Percentiles rank a stretch among this genome's conserved stretches.
Conservation (phyloP, 1,140 invertebrate species). For the Drosophila pallidifrons region DNA sequence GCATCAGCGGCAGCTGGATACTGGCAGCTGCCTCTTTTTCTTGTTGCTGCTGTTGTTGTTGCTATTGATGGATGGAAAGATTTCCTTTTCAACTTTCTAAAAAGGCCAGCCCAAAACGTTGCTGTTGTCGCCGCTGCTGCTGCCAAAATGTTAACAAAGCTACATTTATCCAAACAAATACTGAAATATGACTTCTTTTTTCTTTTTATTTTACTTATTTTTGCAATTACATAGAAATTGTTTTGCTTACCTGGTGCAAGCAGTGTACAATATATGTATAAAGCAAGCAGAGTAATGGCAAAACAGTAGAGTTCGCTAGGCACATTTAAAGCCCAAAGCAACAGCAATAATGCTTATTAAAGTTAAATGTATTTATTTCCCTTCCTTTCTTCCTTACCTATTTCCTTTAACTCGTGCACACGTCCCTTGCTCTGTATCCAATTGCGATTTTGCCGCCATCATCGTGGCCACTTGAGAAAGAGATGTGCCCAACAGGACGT, state of each 20-base stretch:
- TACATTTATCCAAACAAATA: constrained; percentile 3
- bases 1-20: constrained; percentile 49
- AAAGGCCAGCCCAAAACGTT: constrained; percentile 38
- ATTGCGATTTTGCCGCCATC: constrained; percentile 47
- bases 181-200: neutral
- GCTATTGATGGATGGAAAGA: constrained; percentile 53
- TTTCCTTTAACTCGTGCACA: too few species aligned
- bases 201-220: neutral
- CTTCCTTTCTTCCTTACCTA: neutral
- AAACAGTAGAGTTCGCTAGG: constrained; percentile 4
- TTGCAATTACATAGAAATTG: neutral
- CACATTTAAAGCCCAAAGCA: constrained; percentile 18
- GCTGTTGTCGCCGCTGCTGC: neutral
- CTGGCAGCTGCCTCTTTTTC: constrained; percentile 58
- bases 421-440: constrained; percentile 23
- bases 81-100: constrained; percentile 69
- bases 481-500: constrained; percentile 48
- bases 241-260: neutral
- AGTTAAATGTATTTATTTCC: constrained; percentile 6
- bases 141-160: constrained; percentile 3
- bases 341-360: constrained; percentile 42
- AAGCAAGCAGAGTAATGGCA: neutral
- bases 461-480: constrained; percentile 45
- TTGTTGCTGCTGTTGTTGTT: constrained; percentile 37
- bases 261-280: neutral